Evolutionary conservation across 2,797 vertebrate genomes (phyloP), one percentile per base, ranked within the genome.

Genomic region (Megaceryle alcyon): DNA sequence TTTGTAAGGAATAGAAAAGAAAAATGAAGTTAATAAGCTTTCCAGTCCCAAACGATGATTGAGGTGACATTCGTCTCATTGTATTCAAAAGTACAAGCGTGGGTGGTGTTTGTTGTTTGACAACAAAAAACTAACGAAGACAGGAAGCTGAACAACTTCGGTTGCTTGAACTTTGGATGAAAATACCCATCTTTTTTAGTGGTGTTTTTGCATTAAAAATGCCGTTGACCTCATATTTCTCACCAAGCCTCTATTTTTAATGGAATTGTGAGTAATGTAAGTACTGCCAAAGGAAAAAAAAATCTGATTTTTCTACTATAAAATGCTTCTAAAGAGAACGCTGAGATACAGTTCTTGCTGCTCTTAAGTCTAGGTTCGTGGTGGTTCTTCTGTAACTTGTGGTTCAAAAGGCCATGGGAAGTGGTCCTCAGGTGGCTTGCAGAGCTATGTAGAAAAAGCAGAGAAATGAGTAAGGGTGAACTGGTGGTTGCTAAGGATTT

Each of bases 51-150:
- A 86, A 64, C 0, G 8, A 70, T 53, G 83, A 86, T 63, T 76
- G 39, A 18, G 1, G 26, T 94, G 95, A 90, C 91, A 92, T 94
- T 96, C 77, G 56, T 94, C 60, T 94, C 90, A 91, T 65, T 95
- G 80, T 96, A 91, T 91, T 76, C 73, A 83, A 89, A 91, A 94
- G 91, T 90, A 94, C 48, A 35, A 49, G 83, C 86, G 90, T 88
- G 91, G 92, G 94, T 82, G 86, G 90, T 88, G 49, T 86, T 92
- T 94, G 77, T 93, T 96, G 94, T 96, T 87, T 93, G 83, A 95
- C 88, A 96, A 82, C 90, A 35, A 95, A 80, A 82, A 94, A 88
- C 77, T 96, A 65, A 95, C 73, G 78, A 95, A 94, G 91, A 76
- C 94, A 71, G 95, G 91, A 95, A 96, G 92, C 61, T 2, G 81